Conservation (phyloP, 1,140 invertebrate species). For the Procambarus clarkii region DNA sequence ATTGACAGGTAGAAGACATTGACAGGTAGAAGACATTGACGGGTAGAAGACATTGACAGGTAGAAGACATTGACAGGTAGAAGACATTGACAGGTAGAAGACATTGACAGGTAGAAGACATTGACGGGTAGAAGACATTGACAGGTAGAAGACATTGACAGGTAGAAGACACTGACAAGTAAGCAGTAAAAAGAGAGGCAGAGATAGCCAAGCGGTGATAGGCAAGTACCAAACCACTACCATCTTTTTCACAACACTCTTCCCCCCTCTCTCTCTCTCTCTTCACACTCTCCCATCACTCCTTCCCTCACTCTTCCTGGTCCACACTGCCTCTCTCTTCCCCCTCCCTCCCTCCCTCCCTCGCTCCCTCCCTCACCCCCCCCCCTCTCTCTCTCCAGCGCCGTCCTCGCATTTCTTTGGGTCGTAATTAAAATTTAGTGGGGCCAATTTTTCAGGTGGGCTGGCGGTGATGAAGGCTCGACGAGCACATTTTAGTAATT, state of each 20-base stretch:
- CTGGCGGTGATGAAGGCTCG: not conserved
- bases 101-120: no score
- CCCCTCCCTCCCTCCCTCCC: not conserved
- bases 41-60: no score
- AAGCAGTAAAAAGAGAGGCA: no score
- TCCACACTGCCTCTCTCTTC: not conserved
- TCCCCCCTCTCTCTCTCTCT: not conserved
- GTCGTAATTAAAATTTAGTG: not conserved
- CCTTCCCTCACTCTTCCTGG: not conserved
- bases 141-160: no score
- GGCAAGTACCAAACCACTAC: no score
- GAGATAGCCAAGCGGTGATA: no score
- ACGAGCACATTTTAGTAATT: not conserved
- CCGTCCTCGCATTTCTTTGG: not conserved
- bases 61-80: no score
- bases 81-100: no score
- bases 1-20: no score
- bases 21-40: no score
- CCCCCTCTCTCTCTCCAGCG: not conserved
- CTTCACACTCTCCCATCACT: not conserved
- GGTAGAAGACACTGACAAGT: no score
- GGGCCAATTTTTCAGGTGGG: not conserved
- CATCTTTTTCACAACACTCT: not conserved
- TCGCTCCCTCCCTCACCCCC: not conserved
- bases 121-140: no score